Evolutionary conservation across 1,140 invertebrate genomes (phyloP).

Genomic region (Thaumetopoea pityocampa): DNA sequence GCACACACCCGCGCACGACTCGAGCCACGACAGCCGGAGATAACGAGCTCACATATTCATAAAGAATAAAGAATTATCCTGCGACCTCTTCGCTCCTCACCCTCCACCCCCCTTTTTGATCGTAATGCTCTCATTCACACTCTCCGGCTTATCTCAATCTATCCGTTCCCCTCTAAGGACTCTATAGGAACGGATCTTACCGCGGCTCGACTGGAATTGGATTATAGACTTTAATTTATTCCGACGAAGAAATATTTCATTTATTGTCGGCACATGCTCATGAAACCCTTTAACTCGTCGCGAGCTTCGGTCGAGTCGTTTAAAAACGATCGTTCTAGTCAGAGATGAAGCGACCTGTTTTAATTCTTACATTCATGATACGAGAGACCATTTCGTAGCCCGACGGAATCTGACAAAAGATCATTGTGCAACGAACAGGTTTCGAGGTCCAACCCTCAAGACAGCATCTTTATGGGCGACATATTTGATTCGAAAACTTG

Average conservation of each 20-base stretch:
- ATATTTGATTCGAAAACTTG: slow-evolving; percentile 75
- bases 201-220: slow-evolving; percentile 45
- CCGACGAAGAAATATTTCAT: slow-evolving; percentile 72
- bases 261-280: slow-evolving; percentile 47
- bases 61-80: slow-evolving; percentile 74
- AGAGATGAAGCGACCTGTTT: slow-evolving; percentile 54
- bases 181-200: slow-evolving; percentile 49
- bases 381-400: slow-evolving; percentile 53
- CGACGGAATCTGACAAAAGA: slow-evolving; percentile 39
- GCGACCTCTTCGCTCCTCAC: slow-evolving; percentile 47
- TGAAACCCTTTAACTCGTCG: slow-evolving; percentile 67
- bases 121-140: slow-evolving; percentile 72
- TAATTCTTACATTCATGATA: slow-evolving; percentile 65
- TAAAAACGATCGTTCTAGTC: slow-evolving; percentile 63
- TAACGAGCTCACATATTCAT: slow-evolving; percentile 75
- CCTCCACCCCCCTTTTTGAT: slow-evolving; percentile 40
- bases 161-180: slow-evolving; percentile 63
- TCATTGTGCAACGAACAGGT: slow-evolving; percentile 55
- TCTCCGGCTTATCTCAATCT: slow-evolving; percentile 63
- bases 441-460: slow-evolving; percentile 56
- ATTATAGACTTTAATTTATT: slow-evolving; percentile 75
- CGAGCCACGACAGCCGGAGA: slow-evolving; percentile 61
- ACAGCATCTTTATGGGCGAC: slow-evolving; percentile 74
- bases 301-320: slow-evolving; percentile 41
- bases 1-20: slow-evolving; percentile 54